These are phyloP conservation scores for Xylota sylvarum DNA, from an alignment of 2,888 invertebrate species.

Conservation along the genomic window DNA sequence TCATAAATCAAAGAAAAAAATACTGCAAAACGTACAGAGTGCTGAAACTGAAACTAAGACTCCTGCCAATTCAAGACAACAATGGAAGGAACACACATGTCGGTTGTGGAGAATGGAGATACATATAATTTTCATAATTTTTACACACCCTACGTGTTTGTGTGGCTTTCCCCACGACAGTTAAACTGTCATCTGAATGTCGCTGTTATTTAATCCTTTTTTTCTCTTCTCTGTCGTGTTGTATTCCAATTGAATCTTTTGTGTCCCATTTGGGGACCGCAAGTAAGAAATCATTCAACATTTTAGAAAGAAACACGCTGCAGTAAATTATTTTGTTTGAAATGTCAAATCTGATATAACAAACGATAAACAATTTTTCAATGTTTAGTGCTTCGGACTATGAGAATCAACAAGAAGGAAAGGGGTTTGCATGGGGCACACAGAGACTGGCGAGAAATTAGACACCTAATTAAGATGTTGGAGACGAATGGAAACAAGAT, in stretches of 20 bases:
- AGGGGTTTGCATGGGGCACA: conserved; percentile 20
- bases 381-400: background rate
- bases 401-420: background rate
- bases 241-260: no score
- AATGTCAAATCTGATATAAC: conserved; percentile 62
- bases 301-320: conserved; percentile 24
- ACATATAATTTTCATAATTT: conserved; percentile 52
- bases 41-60: background rate
- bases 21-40: conserved; percentile 10
- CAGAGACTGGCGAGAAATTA: conserved; percentile 37
- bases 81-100: conserved; percentile 33
- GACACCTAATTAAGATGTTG: conserved; percentile 74
- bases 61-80: conserved; percentile 32
- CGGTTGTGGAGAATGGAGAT: no score
- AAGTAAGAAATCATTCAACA: conserved; percentile 43
- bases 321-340: conserved; percentile 65
- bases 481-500: conserved; percentile 66
- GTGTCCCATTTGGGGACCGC: conserved; percentile 1
- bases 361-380: conserved; percentile 72
- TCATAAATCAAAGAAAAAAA: conserved; percentile 64
- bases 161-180: conserved; percentile 34
- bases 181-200: conserved; percentile 72
- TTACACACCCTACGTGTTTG: conserved; percentile 2
- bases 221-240: background rate
- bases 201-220: conserved; percentile 72